Percentiles rank a stretch among this genome's conserved stretches.
phyloP scores from a whole-genome alignment of 2,888 invertebrate species.

The Embidobia sp. region DNA sequence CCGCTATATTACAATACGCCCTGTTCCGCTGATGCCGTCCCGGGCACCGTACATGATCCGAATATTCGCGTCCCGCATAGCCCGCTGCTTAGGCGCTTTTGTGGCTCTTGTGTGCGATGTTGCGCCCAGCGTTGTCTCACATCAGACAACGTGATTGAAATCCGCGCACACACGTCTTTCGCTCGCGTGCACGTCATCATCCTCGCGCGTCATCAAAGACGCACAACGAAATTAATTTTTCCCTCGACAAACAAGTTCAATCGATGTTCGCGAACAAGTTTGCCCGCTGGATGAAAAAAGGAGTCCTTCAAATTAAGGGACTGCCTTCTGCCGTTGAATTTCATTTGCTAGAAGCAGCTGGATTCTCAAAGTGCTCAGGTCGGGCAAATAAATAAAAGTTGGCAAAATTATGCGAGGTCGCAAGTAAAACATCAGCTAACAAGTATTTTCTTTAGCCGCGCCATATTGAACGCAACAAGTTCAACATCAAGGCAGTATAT shows the following conservation, averaged over 20 bases:
- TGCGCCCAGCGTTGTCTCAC: conserved; percentile 34
- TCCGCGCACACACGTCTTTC: conserved; percentile 11
- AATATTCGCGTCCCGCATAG: conserved; percentile 46
- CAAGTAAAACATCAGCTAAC: neutral
- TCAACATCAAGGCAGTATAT: conserved; percentile 30
- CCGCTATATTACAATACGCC: conserved; percentile 74
- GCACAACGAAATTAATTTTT: no score
- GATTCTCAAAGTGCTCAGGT: no score
- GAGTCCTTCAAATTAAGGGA: no score
- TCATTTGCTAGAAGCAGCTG: no score
- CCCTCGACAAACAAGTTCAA: no score
- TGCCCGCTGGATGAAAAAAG: no score
- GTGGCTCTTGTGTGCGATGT: conserved; percentile 33
- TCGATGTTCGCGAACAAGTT: no score
- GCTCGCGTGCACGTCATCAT: no score
- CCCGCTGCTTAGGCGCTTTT: conserved; percentile 39
- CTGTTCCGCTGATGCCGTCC: conserved; percentile 15
- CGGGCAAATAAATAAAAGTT: conserved; percentile 6
- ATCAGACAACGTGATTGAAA: conserved; percentile 51
- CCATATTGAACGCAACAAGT: conserved; percentile 47
- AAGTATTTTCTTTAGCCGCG: conserved; percentile 23
- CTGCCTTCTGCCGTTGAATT: no score
- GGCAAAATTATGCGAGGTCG: neutral
- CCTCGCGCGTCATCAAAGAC: no score
- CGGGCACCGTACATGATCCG: conserved; percentile 31